Base-by-base conservation (phyloP, 2,888 invertebrate genomes). In the Phlogophora meticulosa region DNA sequence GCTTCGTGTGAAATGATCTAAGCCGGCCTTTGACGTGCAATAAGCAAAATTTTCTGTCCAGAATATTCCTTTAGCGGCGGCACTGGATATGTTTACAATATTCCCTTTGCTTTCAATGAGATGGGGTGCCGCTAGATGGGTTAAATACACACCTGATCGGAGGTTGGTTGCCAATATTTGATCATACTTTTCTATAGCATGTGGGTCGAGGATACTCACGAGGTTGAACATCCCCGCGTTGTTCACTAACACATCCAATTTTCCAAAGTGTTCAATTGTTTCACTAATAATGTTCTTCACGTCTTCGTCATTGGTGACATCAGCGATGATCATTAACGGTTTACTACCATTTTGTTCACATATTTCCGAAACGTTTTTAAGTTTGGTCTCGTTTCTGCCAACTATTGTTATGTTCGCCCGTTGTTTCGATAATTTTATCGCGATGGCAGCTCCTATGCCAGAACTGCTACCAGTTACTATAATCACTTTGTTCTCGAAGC, bases 1-100 rank as follows among this genome's bases (percentile, higher is more conserved):
- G 88, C 98, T 98, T 83, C 97, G 96, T 0, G 99, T 98, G 80
- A 99, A 97, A 87, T 98, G 98, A 92, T 99, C 98, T 0, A 98
- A 92, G 2, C 98, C 98, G 45, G 98, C 96, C 93, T 99, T 99
- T 3, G 98, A 98, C 92, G 98, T 97, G 79, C 78, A 78, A 51
- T 86, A 85, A 4, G 81, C 60, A 51, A 81, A 84, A 43, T 75
- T 80, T 48, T 42, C 64, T 15, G 58, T n/a, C 22, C 32, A n/a
- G 22, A 81, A 49, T 43, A 73, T 49, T 22, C 53, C 46, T n/a
- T 46, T 65, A 7, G 80, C 63, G 7, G 61, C 75, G 10, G 76
- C 97, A 88, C 98, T 98, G 1, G 98, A 98, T 0, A 99, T 97
- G 90, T 98, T 99, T 0, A 99, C 98, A 80, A 98, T 97, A 75